Percentiles rank a stretch among this genome's conserved stretches.
These are phyloP conservation scores for Samia ricini DNA, from an alignment of 1,140 invertebrate genomes.

Conservation along the genomic window DNA sequence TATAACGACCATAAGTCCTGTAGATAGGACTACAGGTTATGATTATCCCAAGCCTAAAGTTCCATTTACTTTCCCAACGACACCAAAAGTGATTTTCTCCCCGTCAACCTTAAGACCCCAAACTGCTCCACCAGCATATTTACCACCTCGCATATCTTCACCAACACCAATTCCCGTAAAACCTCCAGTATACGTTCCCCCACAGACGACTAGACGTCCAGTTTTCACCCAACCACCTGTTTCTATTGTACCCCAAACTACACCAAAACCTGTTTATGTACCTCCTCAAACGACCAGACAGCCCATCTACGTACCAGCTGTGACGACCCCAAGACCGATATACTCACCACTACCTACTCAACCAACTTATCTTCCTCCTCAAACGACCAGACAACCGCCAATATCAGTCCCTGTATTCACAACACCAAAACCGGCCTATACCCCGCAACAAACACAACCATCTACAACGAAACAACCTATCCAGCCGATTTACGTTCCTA, in stretches of 20 bases:
- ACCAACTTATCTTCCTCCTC: not conserved
- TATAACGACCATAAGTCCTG: conserved; percentile 17
- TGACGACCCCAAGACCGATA: conserved; percentile 4
- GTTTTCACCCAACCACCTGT: conserved; percentile 1
- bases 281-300: not conserved
- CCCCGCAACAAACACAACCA: not conserved
- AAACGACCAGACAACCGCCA: conserved; percentile 30
- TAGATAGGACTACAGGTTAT: conserved; percentile 57
- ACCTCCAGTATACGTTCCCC: not conserved
- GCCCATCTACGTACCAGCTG: not conserved
- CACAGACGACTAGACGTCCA: conserved; percentile 2
- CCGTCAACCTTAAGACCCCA: conserved; percentile 9
- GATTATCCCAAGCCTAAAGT: conserved; percentile 68
- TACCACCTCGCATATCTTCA: not conserved
- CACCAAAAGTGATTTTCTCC: not conserved
- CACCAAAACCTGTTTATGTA: not conserved
- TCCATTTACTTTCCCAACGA: conserved; percentile 43
- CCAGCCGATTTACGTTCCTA: conserved; percentile 21
- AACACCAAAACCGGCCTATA: conserved; percentile 3
- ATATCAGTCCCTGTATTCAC: conserved; percentile 6
- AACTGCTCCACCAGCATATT: not conserved
- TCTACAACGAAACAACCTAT: conserved; percentile 11
- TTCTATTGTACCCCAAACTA: conserved; percentile 8
- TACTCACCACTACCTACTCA: conserved; percentile 6
- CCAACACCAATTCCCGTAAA: not conserved